Conservation (phyloP, 2,888 invertebrate species). For the Cephalotes varians region DNA sequence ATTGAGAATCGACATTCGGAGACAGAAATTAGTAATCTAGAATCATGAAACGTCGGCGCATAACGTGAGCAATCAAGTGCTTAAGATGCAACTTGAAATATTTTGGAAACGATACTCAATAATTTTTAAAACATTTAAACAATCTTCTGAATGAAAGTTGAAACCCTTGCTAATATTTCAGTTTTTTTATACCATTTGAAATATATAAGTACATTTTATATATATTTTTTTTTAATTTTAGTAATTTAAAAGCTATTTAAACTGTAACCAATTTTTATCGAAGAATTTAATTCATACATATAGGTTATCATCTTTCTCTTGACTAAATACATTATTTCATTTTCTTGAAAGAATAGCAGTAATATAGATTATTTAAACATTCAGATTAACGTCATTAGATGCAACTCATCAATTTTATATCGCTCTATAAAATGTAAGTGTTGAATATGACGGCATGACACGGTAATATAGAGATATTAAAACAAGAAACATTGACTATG, state of each 20-base stretch:
- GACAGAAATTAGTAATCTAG: constrained; percentile 6
- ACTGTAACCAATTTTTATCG: neutral
- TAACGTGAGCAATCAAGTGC: neutral
- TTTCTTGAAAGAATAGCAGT: neutral
- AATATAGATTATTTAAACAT: neutral
- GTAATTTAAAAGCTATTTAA: neutral
- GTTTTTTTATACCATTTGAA: neutral
- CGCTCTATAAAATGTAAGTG: neutral
- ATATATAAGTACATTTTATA: neutral
- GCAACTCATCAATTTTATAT: constrained; percentile 3
- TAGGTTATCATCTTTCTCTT: neutral
- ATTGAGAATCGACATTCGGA: neutral
- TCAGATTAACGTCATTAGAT: constrained; percentile 11
- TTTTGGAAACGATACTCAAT: neutral
- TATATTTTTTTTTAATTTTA: neutral
- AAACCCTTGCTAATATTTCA: neutral
- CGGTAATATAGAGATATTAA: neutral
- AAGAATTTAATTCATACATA: neutral
- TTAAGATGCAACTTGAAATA: neutral
- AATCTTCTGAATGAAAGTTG: neutral
- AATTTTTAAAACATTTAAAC: neutral
- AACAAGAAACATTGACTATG: neutral
- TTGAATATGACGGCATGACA: neutral
- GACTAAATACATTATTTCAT: constrained; percentile 12
- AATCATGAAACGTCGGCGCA: neutral